A percentile compares a stretch with the other conserved stretches of the same genome.
Conservation (phyloP, 2,113 vertebrate species). For the Tapirus terrestris region DNA sequence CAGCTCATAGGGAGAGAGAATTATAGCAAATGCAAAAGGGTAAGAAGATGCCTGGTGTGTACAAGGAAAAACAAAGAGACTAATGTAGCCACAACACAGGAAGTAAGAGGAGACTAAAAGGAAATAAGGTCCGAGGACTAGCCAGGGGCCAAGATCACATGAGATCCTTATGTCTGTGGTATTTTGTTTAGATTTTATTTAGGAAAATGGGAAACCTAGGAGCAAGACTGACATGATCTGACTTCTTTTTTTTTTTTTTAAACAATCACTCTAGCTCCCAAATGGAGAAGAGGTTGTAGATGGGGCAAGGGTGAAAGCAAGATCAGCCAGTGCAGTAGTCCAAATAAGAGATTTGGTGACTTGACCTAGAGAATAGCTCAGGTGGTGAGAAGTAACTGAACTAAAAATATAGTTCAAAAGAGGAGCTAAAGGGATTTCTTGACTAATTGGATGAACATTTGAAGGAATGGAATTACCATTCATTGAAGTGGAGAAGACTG, state of each 20-base stretch:
- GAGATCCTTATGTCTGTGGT: not conserved
- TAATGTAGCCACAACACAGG: not conserved
- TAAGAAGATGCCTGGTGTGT: not conserved
- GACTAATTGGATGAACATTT: not conserved
- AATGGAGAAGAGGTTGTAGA: not conserved
- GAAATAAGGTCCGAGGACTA: not conserved
- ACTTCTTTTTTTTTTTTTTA: not conserved
- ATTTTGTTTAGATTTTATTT: not conserved
- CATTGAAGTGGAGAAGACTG: not conserved
- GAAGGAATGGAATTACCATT: not conserved
- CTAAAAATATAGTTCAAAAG: not conserved
- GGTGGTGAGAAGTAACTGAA: not conserved
- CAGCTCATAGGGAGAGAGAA: not conserved
- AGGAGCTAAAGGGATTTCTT: not conserved
- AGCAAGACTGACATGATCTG: not conserved
- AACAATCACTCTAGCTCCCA: not conserved
- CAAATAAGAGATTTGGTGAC: not conserved
- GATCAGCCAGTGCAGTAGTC: not conserved
- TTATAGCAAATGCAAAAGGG: not conserved
- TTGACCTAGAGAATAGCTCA: not conserved
- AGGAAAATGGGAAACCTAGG: not conserved
- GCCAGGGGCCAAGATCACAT: not conserved
- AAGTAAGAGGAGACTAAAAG: not conserved
- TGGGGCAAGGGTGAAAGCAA: not conserved
- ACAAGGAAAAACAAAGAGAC: not conserved